Evolutionary conservation across 2,113 vertebrate species (phyloP), one percentile per base, ranked within the genome.

Genomic region (Pungitius pungitius): DNA sequence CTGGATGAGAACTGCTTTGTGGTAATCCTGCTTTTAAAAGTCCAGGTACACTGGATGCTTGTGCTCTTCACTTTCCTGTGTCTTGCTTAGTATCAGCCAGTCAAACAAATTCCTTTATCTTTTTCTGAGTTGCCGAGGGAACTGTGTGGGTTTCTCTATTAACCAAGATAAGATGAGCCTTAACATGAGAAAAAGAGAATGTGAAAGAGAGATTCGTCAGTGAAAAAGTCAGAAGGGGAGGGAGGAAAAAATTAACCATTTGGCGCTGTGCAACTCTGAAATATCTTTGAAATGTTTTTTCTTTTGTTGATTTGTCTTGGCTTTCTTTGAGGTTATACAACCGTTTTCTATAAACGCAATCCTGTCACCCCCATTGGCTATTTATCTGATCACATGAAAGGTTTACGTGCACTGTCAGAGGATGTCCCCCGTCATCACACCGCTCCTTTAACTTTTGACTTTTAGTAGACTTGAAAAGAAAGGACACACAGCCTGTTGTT

Each of bases 41-140:
- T 79, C 54, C 43, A 65, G 59, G 65, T 75, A 55, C 22, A 24
- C 4, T 2, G 6, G 26, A 43, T 58, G 15, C 26, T 22, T 17
- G 33, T 4, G 51, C 69, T 72, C 40, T 8, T 55, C 26, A 8
- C 49, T 49, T 74, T 54, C 18, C 61, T 20, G 24, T 63, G 57
- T 74, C 69, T 86, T 14, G 52, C 30, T 63, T 84, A 35, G 35
- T 56, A n/a, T 77, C 45, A 75, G 80, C 66, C 49, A 75, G 69
- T 71, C 62, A 66, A 58, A 82, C 68, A 74, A 8, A 24, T 58
- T 54, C 15, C 17, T 39, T 60, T 43, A 54, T 54, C 71, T 78
- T 11, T 78, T 81, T 59, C 30, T 58, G 58, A 47, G 92, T 92
- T 92, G 74, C 92, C 85, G 92, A 92, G 85, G 92, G 85, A 93